Evolutionary conservation across 1,140 invertebrate genomes (phyloP), one percentile per base, ranked within the genome.

Genomic region (Cephus cinctus): DNA sequence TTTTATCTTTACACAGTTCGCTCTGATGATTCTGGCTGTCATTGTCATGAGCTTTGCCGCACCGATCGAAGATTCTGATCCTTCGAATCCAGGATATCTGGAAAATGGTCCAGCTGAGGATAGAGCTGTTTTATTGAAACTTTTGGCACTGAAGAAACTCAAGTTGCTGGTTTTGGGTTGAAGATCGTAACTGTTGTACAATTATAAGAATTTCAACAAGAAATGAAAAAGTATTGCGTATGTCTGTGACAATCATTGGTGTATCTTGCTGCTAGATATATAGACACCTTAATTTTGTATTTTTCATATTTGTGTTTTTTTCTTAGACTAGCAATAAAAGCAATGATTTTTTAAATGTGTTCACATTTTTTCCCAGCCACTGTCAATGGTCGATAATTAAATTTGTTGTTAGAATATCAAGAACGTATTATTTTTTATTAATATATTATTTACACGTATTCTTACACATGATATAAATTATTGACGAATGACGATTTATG

Each of bases 31-130:
- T 12, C 34, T 36, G 11, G 14, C 19, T 9, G 9, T 36, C 14
- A 14, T 36, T 15, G 34, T 18, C 14, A 18, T 36, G 8, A 18
- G 14, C 8, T 8, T 36, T 14, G 34, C 34, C 8, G 11, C 34
- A 9, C 34, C 34, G 19, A 36, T 36, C 34, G 34, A 36, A 9
- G 34, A 36, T 8, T 15, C 34, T 8, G 34, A 36, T 18, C 9
- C 19, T 36, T 36, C 34, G 5, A 36, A 36, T 18, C 34, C 34
- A 6, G 34, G 34, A 36, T 36, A 36, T n/a, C 15, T 36, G 14
- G 34, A 36, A 9, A 18, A 36, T 3, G 19, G 34, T 36, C 34
- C 34, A 36, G 34, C 34, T 8, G 14, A 36, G 15, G 19, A 36
- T 15, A 36, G 19, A 18, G 8, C 14, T 15, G 2, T n/a, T 12